Percentiles rank a stretch among this genome's conserved stretches.
These are phyloP conservation scores for Mobula hypostoma DNA, from an alignment of 2,113 vertebrate species.

Conservation along the genomic window DNA sequence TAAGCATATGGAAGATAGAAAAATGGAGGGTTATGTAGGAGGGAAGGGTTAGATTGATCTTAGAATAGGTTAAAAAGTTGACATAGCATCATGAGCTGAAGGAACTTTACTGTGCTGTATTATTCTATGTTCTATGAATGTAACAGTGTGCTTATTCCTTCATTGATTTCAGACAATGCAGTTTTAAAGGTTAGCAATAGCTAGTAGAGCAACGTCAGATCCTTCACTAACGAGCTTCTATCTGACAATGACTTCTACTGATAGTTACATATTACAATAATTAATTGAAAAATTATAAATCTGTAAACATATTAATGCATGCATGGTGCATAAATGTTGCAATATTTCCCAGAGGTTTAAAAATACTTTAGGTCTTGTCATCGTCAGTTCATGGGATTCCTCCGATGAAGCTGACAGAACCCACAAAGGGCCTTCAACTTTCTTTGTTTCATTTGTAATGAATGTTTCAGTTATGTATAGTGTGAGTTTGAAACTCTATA, in stretches of 20 bases:
- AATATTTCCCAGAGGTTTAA: background rate
- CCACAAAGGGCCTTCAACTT: background rate
- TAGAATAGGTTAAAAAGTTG: no score
- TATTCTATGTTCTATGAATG: no score
- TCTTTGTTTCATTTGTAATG: conserved; percentile 8
- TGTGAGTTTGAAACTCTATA: background rate
- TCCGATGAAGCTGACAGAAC: background rate
- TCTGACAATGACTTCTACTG: background rate
- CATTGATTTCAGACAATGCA: background rate
- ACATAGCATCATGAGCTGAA: no score
- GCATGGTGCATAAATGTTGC: background rate
- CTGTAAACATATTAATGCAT: background rate
- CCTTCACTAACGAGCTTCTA: background rate
- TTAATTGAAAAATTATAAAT: background rate
- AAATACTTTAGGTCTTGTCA: background rate
- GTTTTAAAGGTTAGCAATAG: background rate
- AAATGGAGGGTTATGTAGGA: no score
- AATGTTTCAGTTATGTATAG: background rate
- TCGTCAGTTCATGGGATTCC: background rate
- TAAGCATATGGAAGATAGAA: no score
- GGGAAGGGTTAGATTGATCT: no score
- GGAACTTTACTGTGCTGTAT: no score
- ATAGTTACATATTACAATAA: background rate
- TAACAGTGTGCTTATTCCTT: background rate
- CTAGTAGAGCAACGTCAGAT: background rate